A percentile compares a stretch with the other conserved stretches of the same genome.
Conservation (phyloP, 2,888 invertebrate genomes). For the Campoplex nolae region DNA sequence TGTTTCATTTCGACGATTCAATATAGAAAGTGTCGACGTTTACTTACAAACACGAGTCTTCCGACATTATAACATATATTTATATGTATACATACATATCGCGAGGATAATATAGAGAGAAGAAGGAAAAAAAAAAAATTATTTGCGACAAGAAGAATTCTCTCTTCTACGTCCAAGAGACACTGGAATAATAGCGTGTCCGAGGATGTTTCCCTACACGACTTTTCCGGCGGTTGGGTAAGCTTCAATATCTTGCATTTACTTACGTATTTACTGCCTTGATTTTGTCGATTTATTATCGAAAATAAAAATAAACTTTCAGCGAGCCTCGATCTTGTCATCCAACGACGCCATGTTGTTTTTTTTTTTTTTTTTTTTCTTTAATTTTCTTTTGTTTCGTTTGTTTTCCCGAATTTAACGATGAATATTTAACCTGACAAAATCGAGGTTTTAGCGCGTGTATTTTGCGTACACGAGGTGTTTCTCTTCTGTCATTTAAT, state of each 20-base stretch:
- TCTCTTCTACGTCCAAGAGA: constrained; percentile 45
- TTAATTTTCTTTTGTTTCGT: not conserved
- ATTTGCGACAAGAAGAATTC: constrained; percentile 46
- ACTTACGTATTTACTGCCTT: constrained; percentile 21
- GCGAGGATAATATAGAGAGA: constrained; percentile 8
- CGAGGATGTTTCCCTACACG: constrained; percentile 83
- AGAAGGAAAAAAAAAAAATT: constrained; percentile 5
- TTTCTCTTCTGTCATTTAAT: not conserved
- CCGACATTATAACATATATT: constrained; percentile 15
- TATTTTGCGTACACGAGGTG: not conserved
- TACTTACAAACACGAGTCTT: not conserved
- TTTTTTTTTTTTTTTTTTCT: not conserved
- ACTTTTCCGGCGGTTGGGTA: constrained; percentile 84
- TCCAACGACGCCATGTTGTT: constrained; percentile 28
- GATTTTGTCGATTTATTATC: constrained; percentile 22
- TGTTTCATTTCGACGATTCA: not conserved
- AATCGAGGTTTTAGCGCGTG: constrained; percentile 17
- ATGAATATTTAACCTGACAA: not conserved
- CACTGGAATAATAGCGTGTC: constrained; percentile 65
- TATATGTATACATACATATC: constrained; percentile 11
- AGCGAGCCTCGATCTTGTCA: constrained; percentile 26
- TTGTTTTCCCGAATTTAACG: constrained; percentile 36
- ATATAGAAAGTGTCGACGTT: constrained; percentile 1
- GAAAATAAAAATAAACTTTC: not conserved
- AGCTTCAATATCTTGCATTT: constrained; percentile 64